Conservation (phyloP, 2,888 invertebrate species). For the Protophormia terraenovae region DNA sequence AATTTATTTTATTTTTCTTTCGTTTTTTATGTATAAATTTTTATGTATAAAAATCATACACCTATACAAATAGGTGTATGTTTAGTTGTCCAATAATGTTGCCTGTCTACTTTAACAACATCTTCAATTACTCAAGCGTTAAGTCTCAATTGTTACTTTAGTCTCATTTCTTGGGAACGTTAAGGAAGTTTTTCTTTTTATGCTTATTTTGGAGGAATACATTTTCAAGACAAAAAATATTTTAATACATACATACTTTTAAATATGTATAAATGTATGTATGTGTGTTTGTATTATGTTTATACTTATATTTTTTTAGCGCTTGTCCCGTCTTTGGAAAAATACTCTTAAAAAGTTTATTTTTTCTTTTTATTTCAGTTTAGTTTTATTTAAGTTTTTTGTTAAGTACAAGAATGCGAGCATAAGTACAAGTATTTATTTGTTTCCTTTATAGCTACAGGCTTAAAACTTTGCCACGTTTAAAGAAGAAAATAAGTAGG, state of each 20-base stretch:
- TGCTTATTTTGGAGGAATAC: neutral
- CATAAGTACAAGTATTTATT: constrained; percentile 29
- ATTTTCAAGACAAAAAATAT: neutral
- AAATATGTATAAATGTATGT: neutral
- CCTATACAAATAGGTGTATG: neutral
- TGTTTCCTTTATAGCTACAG: constrained; percentile 34
- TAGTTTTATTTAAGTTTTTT: constrained; percentile 51
- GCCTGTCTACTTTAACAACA: constrained; percentile 57
- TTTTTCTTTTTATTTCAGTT: neutral
- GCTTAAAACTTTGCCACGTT: constrained; percentile 25
- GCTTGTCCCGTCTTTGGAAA: neutral
- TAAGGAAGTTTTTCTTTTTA: neutral
- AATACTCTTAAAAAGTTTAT: neutral
- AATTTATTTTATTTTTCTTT: no score
- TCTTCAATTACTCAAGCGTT: constrained; percentile 65
- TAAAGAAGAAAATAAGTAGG: neutral
- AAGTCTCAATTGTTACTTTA: constrained; percentile 62
- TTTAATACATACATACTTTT: neutral
- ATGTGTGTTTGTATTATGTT: neutral
- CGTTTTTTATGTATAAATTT: no score
- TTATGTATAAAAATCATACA: no score
- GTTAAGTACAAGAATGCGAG: neutral
- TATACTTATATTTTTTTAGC: neutral
- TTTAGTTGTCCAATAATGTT: constrained; percentile 32
- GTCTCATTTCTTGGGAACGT: neutral